A percentile compares a stretch with the other conserved stretches of the same genome.
Evolutionary conservation across 2,888 invertebrate species (phyloP).

Genomic region (Mylabris sibirica): DNA sequence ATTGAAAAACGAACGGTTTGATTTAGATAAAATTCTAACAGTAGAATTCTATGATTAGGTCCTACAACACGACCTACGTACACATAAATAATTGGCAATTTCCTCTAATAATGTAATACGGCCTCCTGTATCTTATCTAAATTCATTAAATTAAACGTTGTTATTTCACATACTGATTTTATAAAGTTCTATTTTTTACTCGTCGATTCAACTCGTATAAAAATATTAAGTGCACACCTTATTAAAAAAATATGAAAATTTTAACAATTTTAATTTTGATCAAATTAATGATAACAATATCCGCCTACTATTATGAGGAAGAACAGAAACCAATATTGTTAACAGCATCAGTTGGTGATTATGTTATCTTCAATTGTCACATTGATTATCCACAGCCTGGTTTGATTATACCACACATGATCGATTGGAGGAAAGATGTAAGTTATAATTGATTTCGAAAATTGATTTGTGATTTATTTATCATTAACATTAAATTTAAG

Average conservation of each 20-base stretch:
- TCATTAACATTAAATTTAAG: not conserved
- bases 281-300: not conserved
- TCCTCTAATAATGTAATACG: not conserved
- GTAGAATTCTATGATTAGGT: not conserved
- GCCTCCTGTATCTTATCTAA: slow-evolving; percentile 3
- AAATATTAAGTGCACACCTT: not conserved
- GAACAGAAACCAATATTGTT: slow-evolving; percentile 55
- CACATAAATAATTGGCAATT: not conserved
- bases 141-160: slow-evolving; percentile 5
- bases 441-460: slow-evolving; percentile 56
- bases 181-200: not conserved
- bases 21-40: not conserved
- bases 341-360: slow-evolving; percentile 78
- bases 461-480: not conserved
- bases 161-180: slow-evolving; percentile 1
- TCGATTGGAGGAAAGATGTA: slow-evolving; percentile 91
- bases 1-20: not conserved
- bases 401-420: slow-evolving; percentile 82
- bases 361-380: slow-evolving; percentile 81
- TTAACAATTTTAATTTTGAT: not conserved
- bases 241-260: not conserved
- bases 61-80: not conserved
- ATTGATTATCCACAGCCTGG: slow-evolving; percentile 84
- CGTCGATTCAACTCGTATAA: not conserved
- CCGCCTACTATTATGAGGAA: slow-evolving; percentile 50